These are phyloP conservation scores for Saccostrea cuccullata DNA, from an alignment of 1,140 invertebrate genomes.

Conservation along the genomic window DNA sequence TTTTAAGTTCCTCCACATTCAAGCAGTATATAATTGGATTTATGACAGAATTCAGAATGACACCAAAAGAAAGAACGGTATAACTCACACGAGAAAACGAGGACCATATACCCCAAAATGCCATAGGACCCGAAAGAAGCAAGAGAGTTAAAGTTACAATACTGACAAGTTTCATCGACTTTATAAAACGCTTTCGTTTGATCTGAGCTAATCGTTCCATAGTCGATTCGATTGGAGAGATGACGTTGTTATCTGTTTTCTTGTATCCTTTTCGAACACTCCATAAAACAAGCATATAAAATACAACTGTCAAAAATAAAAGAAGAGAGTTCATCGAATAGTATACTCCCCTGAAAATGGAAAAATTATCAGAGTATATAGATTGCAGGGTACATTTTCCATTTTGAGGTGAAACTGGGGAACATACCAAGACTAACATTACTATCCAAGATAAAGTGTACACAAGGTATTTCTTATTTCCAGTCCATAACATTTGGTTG, in stretches of 20 bases:
- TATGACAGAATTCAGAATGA: neutral
- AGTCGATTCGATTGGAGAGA: neutral
- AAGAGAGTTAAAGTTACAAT: neutral
- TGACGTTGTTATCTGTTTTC: neutral
- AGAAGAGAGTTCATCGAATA: neutral
- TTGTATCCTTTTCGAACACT: neutral
- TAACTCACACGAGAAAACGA: neutral
- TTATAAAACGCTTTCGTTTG: neutral
- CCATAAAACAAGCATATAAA: neutral
- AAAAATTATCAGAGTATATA: neutral
- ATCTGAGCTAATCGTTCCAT: neutral
- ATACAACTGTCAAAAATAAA: neutral
- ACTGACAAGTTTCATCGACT: neutral
- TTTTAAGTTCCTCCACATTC: neutral
- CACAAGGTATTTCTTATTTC: neutral
- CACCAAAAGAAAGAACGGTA: neutral
- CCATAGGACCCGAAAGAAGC: neutral
- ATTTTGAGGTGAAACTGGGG: neutral
- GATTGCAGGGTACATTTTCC: neutral
- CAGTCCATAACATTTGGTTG: neutral
- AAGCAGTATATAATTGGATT: neutral
- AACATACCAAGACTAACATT: neutral
- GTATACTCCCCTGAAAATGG: neutral
- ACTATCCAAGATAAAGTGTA: neutral
- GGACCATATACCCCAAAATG: neutral